These are phyloP conservation scores for Drosophila sp. DNA, from an alignment of 1,140 invertebrate genomes.

Conservation along the genomic window DNA sequence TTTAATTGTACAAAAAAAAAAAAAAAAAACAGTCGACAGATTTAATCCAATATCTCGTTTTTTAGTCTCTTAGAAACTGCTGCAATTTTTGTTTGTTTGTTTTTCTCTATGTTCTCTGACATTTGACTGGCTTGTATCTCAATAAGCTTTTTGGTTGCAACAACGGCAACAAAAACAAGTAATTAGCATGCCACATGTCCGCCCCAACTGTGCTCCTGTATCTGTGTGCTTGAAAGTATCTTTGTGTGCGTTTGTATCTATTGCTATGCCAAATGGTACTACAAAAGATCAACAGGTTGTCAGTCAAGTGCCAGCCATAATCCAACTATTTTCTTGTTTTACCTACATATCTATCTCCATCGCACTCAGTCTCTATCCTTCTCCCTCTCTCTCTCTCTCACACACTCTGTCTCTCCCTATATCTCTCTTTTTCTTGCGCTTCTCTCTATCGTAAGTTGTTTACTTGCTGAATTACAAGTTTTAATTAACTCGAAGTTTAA, in stretches of 20 bases:
- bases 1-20: too few relatives aligned
- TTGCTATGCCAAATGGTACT: constrained; percentile 13
- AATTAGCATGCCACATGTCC: constrained; percentile 19
- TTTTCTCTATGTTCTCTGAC: constrained; percentile 3
- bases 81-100: neutral
- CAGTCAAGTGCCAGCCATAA: constrained; percentile 13
- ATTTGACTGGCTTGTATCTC: constrained; percentile 13
- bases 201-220: neutral
- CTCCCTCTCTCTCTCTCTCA: neutral
- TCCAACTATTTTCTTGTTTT: constrained; percentile 1
- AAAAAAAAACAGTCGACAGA: too few relatives aligned
- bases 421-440: too few relatives aligned
- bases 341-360: neutral
- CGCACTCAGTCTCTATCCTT: neutral
- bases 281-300: constrained; percentile 23
- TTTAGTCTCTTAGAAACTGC: neutral
- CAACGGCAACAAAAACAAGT: neutral
- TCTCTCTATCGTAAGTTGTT: neutral
- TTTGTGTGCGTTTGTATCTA: constrained; percentile 4
- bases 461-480: constrained; percentile 4
- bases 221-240: constrained; percentile 1
- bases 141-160: constrained; percentile 3
- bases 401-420: neutral
- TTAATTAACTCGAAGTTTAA: constrained; percentile 1
- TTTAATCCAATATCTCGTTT: too few relatives aligned